Conservation (phyloP, 2,888 invertebrate genomes). For the Nemoura dubitans region DNA sequence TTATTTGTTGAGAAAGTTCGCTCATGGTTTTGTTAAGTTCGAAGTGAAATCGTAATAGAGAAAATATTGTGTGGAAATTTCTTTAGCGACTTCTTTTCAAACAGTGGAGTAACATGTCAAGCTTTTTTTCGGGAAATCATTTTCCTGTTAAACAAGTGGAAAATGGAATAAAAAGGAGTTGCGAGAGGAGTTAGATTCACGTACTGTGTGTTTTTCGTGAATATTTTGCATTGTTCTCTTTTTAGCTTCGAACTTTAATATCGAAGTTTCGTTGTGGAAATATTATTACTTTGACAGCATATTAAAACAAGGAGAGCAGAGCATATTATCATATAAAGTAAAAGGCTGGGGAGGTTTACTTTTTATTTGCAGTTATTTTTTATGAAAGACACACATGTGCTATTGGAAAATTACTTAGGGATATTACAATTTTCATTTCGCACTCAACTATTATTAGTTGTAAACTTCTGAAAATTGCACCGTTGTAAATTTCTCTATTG, state of each 20-base stretch:
- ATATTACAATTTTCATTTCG: too few relatives aligned
- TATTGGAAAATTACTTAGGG: background rate
- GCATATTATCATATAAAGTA: background rate
- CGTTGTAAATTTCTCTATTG: too few relatives aligned
- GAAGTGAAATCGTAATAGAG: background rate
- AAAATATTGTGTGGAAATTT: background rate
- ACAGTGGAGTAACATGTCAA: background rate
- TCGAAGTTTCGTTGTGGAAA: background rate
- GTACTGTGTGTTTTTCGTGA: background rate
- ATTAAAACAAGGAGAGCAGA: background rate
- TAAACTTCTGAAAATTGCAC: too few relatives aligned
- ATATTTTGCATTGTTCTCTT: background rate
- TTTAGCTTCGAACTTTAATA: background rate
- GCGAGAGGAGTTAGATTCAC: background rate
- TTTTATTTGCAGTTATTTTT: too few relatives aligned
- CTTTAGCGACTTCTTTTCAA: background rate
- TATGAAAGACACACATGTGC: background rate
- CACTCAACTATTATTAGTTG: too few relatives aligned
- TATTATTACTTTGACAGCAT: background rate
- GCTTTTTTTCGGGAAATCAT: background rate
- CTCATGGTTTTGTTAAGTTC: too few relatives aligned
- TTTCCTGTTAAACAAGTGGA: background rate
- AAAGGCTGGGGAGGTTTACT: too few relatives aligned
- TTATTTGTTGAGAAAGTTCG: too few relatives aligned
- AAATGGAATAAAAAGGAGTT: background rate